Conservation (phyloP, 2,888 invertebrate genomes). For the Slavum lentiscoides region DNA sequence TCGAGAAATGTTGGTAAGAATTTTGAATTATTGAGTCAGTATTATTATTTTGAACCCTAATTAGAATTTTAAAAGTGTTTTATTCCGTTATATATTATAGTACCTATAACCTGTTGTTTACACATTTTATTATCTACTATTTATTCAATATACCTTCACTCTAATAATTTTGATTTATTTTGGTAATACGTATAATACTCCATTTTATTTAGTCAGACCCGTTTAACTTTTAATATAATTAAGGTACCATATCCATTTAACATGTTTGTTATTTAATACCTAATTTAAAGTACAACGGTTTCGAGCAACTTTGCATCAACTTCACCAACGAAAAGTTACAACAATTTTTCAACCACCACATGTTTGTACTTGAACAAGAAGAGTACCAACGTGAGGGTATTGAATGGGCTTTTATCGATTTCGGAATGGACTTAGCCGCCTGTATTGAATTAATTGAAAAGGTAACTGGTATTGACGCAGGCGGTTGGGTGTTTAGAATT, state of each 20-base stretch:
- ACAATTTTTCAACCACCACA: constrained; percentile 98
- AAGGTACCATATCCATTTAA: constrained; percentile 30
- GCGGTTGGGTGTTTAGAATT: constrained; percentile 48
- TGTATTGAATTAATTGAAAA: constrained; percentile 95
- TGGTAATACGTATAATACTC: neutral
- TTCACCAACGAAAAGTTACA: constrained; percentile 97
- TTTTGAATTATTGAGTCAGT: neutral
- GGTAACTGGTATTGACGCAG: constrained; percentile 63
- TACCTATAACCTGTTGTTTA: neutral
- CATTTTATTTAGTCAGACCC: neutral
- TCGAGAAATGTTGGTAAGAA: constrained; percentile 30
- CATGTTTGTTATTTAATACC: constrained; percentile 46
- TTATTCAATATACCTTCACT: neutral
- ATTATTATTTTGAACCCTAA: constrained; percentile 4
- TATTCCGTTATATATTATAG: neutral
- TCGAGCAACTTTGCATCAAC: constrained; percentile 98
- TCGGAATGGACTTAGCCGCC: constrained; percentile 93
- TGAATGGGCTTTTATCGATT: constrained; percentile 95
- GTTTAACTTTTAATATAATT: neutral
- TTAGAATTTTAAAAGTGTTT: too few species aligned
- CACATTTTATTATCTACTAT: neutral
- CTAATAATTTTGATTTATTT: neutral
- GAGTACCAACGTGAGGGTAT: constrained; percentile 94
- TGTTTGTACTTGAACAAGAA: constrained; percentile 97
- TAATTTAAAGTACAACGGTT: constrained; percentile 78